Evolutionary conservation across 2,797 vertebrate genomes (phyloP).

Genomic region (Sebastiscus tertius): DNA sequence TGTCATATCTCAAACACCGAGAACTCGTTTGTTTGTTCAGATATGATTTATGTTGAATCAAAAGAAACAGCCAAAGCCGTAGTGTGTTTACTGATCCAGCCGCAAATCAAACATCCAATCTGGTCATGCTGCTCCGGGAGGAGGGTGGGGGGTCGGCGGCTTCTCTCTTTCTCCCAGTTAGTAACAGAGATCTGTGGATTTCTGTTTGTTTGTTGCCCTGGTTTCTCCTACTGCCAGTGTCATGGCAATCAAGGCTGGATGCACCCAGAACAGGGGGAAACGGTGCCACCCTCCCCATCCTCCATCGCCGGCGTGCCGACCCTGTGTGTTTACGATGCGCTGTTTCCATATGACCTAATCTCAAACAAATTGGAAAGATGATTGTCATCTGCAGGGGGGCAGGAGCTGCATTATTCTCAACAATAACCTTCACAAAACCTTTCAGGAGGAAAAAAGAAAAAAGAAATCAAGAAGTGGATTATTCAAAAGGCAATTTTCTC

Average conservation of each 20-base stretch:
- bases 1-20: constrained; percentile 23
- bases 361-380: constrained; percentile 78
- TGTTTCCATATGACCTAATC: constrained; percentile 78
- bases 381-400: constrained; percentile 78
- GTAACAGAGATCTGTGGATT: constrained; percentile 43
- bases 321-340: constrained; percentile 67
- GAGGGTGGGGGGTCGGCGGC: constrained; percentile 13
- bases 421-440: constrained; percentile 78
- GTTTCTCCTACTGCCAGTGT: constrained; percentile 47
- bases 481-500: constrained; percentile 76
- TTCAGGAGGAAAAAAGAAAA: constrained; percentile 60
- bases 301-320: constrained; percentile 31
- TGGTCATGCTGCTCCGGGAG: constrained; percentile 49
- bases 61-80: constrained; percentile 50
- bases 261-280: constrained; percentile 41
- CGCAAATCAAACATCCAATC: constrained; percentile 57
- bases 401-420: constrained; percentile 64
- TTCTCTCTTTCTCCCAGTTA: constrained; percentile 39
- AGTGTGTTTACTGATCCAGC: constrained; percentile 56
- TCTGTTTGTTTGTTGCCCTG: constrained; percentile 59
- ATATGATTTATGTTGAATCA: constrained; percentile 54
- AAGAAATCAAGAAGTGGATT: constrained; percentile 55
- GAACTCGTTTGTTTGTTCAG: constrained; percentile 47
- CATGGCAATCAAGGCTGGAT: constrained; percentile 49
- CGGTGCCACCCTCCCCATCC: constrained; percentile 38